These are phyloP conservation scores for Lypha dubia DNA, from an alignment of 2,888 invertebrate species.

Conservation along the genomic window DNA sequence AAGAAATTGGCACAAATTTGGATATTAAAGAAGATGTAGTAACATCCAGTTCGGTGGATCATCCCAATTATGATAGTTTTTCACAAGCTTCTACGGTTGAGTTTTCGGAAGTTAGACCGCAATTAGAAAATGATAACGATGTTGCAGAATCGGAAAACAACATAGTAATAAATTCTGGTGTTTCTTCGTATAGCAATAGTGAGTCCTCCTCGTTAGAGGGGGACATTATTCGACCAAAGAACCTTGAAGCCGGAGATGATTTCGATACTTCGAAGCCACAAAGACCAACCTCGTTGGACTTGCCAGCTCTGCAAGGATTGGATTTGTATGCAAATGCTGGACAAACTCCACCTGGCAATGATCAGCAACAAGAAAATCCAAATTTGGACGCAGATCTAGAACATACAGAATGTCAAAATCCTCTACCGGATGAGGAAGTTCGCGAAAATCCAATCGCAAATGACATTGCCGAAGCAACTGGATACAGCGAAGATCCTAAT, in stretches of 20 bases:
- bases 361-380: constrained; percentile 46
- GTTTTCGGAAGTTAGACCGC: constrained; percentile 79
- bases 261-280: constrained; percentile 75
- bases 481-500: constrained; percentile 79
- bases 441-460: constrained; percentile 24
- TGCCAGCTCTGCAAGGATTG: constrained; percentile 75
- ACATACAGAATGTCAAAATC: constrained; percentile 8
- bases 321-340: constrained; percentile 79
- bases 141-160: constrained; percentile 59
- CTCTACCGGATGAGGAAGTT: constrained; percentile 26
- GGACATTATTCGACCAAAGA: constrained; percentile 60
- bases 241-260: constrained; percentile 69
- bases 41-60: constrained; percentile 74
- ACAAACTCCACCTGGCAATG: constrained; percentile 80
- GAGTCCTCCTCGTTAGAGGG: constrained; percentile 74
- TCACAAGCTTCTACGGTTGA: constrained; percentile 83
- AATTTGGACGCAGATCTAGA: constrained; percentile 1
- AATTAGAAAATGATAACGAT: constrained; percentile 50
- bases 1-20: not conserved
- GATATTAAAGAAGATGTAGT: constrained; percentile 74
- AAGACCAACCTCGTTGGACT: constrained; percentile 81
- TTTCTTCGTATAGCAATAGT: constrained; percentile 78
- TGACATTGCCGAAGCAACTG: constrained; percentile 78
- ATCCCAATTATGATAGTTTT: constrained; percentile 82
- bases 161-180: constrained; percentile 67